phyloP scores from a whole-genome alignment of 92 coral and sea anemone genomes.

The Palythoa caribaeorum region DNA sequence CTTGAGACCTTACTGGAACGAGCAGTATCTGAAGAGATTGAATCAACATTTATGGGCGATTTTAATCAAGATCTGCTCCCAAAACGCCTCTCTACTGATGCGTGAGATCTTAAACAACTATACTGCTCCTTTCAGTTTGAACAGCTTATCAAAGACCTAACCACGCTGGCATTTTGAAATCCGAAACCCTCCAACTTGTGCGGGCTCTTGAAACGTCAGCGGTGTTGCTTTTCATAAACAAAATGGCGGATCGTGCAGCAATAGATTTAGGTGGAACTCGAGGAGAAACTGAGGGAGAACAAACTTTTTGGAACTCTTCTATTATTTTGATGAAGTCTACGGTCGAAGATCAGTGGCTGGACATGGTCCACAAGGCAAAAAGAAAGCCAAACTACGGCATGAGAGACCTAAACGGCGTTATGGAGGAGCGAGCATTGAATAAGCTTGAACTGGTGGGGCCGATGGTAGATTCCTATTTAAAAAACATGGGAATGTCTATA shows the following conservation, averaged over 20 bases:
- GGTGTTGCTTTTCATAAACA: slow-evolving; percentile 43
- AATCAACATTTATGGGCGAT: slow-evolving; percentile 28
- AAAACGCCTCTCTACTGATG: slow-evolving; percentile 37
- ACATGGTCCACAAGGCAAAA: slow-evolving; percentile 63
- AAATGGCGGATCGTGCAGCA: slow-evolving; percentile 49
- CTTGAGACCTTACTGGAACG: slow-evolving; percentile 19
- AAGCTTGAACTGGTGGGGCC: slow-evolving; percentile 68
- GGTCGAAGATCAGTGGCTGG: slow-evolving; percentile 56
- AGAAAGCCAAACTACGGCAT: slow-evolving; percentile 68
- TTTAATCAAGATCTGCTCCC: slow-evolving; percentile 51
- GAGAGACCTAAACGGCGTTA: slow-evolving; percentile 56
- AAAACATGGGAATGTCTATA: slow-evolving; percentile 56
- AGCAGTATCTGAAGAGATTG: slow-evolving; percentile 11
- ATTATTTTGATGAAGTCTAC: slow-evolving; percentile 65
- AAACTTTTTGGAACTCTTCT: slow-evolving; percentile 60
- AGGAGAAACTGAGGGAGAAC: slow-evolving; percentile 46
- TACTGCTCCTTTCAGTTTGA: slow-evolving; percentile 29
- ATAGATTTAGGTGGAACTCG: slow-evolving; percentile 40
- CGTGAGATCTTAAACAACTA: slow-evolving; percentile 41
- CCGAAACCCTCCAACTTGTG: slow-evolving; percentile 1
- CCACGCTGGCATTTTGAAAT: not conserved
- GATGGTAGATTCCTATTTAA: slow-evolving; percentile 59
- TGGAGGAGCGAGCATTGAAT: slow-evolving; percentile 63
- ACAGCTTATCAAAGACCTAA: slow-evolving; percentile 44
- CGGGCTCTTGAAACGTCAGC: not conserved